Evolutionary conservation across 1,140 invertebrate species (phyloP).

Genomic region (Eurosta solidaginis): DNA sequence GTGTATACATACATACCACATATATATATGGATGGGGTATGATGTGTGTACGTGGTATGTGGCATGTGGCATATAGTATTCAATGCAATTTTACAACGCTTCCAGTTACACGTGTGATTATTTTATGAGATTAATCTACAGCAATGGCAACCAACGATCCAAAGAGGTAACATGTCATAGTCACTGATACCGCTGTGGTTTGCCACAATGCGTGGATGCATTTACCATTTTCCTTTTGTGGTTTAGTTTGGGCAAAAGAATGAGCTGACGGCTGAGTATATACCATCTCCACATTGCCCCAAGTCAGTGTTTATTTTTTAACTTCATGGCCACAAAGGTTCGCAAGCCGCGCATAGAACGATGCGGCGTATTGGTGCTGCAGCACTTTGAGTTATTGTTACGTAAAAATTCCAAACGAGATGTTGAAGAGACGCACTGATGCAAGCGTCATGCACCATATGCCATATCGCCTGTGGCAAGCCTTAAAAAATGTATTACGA

Average conservation of each 20-base stretch:
- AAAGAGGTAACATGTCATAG: slow-evolving; percentile 8
- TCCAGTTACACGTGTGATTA: slow-evolving; percentile 60
- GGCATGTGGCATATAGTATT: slow-evolving; percentile 22
- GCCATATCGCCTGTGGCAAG: neutral
- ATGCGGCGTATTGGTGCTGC: neutral
- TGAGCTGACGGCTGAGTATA: neutral
- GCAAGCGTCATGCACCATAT: neutral
- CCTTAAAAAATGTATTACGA: slow-evolving; percentile 6
- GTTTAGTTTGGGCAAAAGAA: neutral
- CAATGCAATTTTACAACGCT: slow-evolving; percentile 56
- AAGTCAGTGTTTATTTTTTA: neutral
- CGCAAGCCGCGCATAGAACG: slow-evolving; percentile 4
- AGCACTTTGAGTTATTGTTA: slow-evolving; percentile 17
- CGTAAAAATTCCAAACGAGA: slow-evolving; percentile 24
- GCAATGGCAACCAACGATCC: slow-evolving; percentile 34
- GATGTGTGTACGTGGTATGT: neutral
- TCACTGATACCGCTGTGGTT: neutral
- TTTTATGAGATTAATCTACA: slow-evolving; percentile 60
- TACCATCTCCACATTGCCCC: neutral
- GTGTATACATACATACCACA: too few species aligned
- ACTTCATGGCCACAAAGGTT: slow-evolving; percentile 10
- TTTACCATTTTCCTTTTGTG: slow-evolving; percentile 21
- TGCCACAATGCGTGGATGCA: neutral
- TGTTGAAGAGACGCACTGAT: slow-evolving; percentile 17
- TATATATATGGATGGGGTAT: too few species aligned